phyloP scores from a whole-genome alignment of 2,113 vertebrate species.

The Choloepus hoffmanni region DNA sequence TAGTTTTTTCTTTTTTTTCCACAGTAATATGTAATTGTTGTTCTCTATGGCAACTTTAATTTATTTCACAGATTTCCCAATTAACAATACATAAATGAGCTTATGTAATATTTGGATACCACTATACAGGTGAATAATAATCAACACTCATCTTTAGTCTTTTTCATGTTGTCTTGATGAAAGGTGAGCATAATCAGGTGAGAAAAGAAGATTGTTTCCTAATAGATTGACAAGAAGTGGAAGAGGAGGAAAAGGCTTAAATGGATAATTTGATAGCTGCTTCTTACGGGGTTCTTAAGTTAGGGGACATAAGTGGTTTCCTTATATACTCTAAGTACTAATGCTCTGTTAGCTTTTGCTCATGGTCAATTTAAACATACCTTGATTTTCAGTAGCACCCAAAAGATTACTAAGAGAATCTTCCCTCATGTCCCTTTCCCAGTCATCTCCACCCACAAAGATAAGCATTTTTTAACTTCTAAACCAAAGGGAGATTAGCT shows the following conservation, averaged over 20 bases:
- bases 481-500: neutral
- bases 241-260: neutral
- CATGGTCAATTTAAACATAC: neutral
- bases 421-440: rapidly evolving
- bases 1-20: too few species aligned
- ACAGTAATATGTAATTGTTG: too few species aligned
- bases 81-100: too few species aligned
- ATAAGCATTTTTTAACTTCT: neutral
- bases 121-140: neutral
- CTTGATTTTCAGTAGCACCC: neutral
- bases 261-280: neutral
- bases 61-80: too few species aligned
- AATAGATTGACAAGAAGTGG: neutral
- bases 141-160: neutral
- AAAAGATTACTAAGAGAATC: neutral
- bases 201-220: neutral
- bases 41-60: too few species aligned
- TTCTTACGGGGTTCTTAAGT: too few species aligned
- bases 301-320: neutral
- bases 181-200: neutral
- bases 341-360: neutral
- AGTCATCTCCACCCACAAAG: too few species aligned
- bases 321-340: neutral
- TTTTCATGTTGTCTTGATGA: slow-evolving; percentile 14
- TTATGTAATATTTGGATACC: too few species aligned